A percentile compares a stretch with the other conserved stretches of the same genome.
These are phyloP conservation scores for Neolamprologus tretocephalus DNA, from an alignment of 2,113 vertebrate species.

Conservation along the genomic window DNA sequence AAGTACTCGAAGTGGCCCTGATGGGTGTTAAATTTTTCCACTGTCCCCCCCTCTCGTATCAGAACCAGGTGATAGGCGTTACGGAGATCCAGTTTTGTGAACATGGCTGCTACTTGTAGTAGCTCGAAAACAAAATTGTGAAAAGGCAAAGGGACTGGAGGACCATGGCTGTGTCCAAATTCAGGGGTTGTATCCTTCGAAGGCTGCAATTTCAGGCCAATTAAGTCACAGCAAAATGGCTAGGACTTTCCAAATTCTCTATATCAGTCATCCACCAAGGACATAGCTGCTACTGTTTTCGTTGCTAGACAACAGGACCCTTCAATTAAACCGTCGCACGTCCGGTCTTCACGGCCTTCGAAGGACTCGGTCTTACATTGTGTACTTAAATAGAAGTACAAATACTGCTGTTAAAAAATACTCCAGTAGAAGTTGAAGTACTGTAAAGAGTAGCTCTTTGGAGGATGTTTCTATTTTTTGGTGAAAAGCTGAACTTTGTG, in stretches of 20 bases:
- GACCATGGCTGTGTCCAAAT: neutral
- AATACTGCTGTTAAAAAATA: neutral
- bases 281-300: neutral
- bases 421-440: neutral
- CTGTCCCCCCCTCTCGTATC: neutral
- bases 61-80: neutral
- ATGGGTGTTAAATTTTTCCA: neutral
- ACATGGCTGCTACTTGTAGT: neutral
- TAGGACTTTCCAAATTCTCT: neutral
- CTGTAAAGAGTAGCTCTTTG: neutral
- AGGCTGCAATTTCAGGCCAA: neutral
- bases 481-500: neutral
- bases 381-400: neutral
- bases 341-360: fast-evolving
- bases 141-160: neutral
- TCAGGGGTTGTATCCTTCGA: neutral
- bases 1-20: neutral
- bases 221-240: neutral
- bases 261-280: neutral
- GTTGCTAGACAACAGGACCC: fast-evolving
- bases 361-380: neutral
- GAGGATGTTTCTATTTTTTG: neutral
- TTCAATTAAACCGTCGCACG: fast-evolving
- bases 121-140: neutral
- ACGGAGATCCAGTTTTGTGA: neutral